Evolutionary conservation across 1,140 invertebrate genomes (phyloP).

Genomic region (Bombus waltoni): DNA sequence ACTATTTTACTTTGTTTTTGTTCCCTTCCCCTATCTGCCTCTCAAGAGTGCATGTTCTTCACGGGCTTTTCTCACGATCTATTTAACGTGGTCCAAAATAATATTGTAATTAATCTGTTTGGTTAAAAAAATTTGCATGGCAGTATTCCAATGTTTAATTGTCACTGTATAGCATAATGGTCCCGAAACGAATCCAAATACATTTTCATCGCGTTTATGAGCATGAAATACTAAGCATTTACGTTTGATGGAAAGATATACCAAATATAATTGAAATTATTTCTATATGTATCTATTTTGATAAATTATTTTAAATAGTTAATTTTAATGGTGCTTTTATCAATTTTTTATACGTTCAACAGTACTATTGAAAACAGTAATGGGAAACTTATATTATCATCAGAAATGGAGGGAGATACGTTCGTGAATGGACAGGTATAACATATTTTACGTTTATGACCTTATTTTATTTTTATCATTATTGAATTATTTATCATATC

Average conservation of each 20-base stretch:
- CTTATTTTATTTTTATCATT: neutral
- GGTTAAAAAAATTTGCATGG: neutral
- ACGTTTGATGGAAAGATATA: neutral
- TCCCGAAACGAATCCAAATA: neutral
- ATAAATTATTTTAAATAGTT: constrained; percentile 3
- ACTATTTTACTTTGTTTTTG: neutral
- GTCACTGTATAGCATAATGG: neutral
- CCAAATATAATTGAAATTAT: neutral
- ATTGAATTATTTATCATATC: constrained; percentile 5
- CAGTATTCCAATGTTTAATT: neutral
- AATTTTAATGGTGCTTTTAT: constrained; percentile 1
- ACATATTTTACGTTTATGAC: constrained; percentile 7
- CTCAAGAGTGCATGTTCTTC: neutral
- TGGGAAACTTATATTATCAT: constrained; percentile 79
- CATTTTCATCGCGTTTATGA: neutral
- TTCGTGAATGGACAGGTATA: constrained; percentile 87
- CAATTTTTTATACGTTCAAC: constrained; percentile 54
- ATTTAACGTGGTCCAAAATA: neutral
- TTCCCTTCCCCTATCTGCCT: neutral
- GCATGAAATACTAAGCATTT: neutral
- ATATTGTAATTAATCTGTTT: neutral
- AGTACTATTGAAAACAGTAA: constrained; percentile 81
- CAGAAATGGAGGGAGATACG: constrained; percentile 84
- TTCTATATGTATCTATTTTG: neutral
- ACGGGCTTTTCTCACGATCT: neutral